These are phyloP conservation scores for Conopomorpha cramerella DNA, from an alignment of 1,140 invertebrate genomes.

Conservation along the genomic window DNA sequence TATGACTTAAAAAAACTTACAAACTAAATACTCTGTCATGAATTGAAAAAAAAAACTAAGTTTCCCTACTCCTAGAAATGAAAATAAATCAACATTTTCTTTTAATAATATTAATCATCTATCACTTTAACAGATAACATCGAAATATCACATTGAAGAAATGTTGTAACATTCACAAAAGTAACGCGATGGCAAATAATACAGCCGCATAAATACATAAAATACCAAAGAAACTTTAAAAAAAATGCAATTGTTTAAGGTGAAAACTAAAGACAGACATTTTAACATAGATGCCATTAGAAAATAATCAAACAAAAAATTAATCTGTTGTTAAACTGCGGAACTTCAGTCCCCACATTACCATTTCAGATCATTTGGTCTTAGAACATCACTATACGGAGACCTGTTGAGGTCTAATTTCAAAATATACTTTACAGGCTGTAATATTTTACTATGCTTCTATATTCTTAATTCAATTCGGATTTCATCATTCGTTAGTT, in stretches of 20 bases:
- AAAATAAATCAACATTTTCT: conserved; percentile 34
- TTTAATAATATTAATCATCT: conserved; percentile 37
- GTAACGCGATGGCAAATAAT: conserved; percentile 29
- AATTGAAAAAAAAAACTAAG: conserved; percentile 40
- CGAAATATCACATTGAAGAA: conserved; percentile 54
- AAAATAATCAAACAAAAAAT: conserved; percentile 1
- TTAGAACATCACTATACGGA: no score
- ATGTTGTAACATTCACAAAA: conserved; percentile 34
- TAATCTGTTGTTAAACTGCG: no score
- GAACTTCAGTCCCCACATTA: no score
- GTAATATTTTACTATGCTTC: no score
- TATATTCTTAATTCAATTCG: no score
- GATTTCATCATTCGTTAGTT: no score
- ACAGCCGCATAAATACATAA: no score
- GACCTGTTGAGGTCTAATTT: no score
- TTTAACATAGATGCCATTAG: not conserved
- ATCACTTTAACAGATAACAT: conserved; percentile 55
- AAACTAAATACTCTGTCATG: not conserved
- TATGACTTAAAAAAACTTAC: not conserved
- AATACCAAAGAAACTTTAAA: conserved; percentile 9
- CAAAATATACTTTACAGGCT: no score
- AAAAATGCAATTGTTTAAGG: no score
- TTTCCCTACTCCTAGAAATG: conserved; percentile 8
- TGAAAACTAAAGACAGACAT: no score
- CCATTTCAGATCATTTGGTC: no score